Conservation (phyloP, 1,140 invertebrate species). For the Euura lappo region DNA sequence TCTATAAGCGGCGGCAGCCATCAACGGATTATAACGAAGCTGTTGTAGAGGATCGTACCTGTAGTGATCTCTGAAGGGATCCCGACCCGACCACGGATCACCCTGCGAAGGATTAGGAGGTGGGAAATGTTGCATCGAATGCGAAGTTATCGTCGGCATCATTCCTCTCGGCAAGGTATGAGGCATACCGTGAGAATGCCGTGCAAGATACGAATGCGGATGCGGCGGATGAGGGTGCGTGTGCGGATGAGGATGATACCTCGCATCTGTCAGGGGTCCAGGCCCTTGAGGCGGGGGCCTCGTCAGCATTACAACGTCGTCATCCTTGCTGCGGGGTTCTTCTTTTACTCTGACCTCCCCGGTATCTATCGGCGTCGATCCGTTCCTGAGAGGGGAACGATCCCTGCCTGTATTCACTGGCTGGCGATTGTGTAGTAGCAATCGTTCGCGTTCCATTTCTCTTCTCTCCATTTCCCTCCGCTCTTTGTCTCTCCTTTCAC, state of each 20-base stretch:
- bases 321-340: conserved; percentile 67
- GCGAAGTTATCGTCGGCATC: conserved; percentile 57
- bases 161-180: conserved; percentile 61
- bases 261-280: conserved; percentile 47
- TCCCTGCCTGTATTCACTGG: conserved; percentile 61
- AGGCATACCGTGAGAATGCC: conserved; percentile 55
- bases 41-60: conserved; percentile 70
- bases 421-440: conserved; percentile 65
- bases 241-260: conserved; percentile 35
- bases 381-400: conserved; percentile 75
- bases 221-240: conserved; percentile 41
- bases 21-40: conserved; percentile 73
- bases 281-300: conserved; percentile 52
- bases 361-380: conserved; percentile 57
- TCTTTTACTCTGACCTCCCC: conserved; percentile 68
- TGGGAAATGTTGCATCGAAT: conserved; percentile 65
- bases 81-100: conserved; percentile 63
- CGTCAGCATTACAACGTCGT: conserved; percentile 66
- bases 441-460: conserved; percentile 70
- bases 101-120: conserved; percentile 56
- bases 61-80: conserved; percentile 72
- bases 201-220: conserved; percentile 49
- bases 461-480: conserved; percentile 74
- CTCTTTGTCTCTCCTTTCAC: conserved; percentile 59
- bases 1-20: conserved; percentile 71